These are phyloP conservation scores for Microcaecilia unicolor DNA, from an alignment of 2,797 vertebrate genomes.

Conservation along the genomic window DNA sequence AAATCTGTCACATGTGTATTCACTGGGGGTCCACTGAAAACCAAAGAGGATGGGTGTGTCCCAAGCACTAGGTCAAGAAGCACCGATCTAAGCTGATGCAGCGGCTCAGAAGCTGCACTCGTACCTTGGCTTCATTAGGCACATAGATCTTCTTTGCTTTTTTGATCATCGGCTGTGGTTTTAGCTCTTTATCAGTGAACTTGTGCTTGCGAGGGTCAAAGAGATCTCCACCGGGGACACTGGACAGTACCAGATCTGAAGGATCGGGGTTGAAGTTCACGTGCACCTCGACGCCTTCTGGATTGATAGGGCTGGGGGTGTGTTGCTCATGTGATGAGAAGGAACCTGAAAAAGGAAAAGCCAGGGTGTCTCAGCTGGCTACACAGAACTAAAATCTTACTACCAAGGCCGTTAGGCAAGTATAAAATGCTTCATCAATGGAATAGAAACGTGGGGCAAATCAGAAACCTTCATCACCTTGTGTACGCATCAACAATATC, in stretches of 20 bases:
- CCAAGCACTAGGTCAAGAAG: too few relatives aligned
- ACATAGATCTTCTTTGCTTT: constrained; percentile 96
- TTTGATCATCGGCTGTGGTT: constrained; percentile 96
- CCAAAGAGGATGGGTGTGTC: too few relatives aligned
- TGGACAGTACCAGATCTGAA: constrained; percentile 88
- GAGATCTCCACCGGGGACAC: constrained; percentile 86
- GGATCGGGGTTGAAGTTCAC: constrained; percentile 90
- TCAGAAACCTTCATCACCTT: too few relatives aligned
- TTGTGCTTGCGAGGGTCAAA: constrained; percentile 92
- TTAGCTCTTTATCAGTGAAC: constrained; percentile 88
- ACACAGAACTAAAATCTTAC: too few relatives aligned
- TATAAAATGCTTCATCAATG: too few relatives aligned
- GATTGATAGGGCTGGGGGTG: constrained; percentile 65
- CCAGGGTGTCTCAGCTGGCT: too few relatives aligned
- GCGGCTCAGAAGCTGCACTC: neutral
- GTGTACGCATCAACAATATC: too few relatives aligned
- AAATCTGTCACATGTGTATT: too few relatives aligned
- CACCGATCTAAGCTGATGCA: too few relatives aligned
- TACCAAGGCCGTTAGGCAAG: too few relatives aligned
- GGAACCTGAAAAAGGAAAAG: constrained; percentile 56
- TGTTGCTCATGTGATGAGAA: constrained; percentile 52
- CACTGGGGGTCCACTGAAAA: too few relatives aligned
- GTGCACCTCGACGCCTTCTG: constrained; percentile 76
- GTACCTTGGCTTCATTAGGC: constrained; percentile 87
- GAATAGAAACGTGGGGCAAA: too few relatives aligned